A percentile compares a stretch with the other conserved stretches of the same genome.
These are phyloP conservation scores for Empidonax alnorum DNA, from an alignment of 2,113 vertebrate genomes.

Conservation along the genomic window DNA sequence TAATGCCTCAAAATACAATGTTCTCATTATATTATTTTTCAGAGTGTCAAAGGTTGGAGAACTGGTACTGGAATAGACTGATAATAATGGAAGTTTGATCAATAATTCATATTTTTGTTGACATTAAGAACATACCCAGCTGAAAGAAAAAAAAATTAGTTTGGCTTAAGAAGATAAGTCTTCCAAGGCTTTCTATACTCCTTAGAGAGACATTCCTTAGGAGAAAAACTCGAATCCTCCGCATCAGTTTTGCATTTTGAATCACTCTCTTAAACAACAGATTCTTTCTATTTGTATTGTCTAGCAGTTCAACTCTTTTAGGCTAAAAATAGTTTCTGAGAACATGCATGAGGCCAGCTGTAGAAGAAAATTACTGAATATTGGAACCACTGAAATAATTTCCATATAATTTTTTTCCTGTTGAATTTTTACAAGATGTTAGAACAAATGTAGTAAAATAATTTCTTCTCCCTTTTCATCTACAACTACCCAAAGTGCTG, in stretches of 20 bases:
- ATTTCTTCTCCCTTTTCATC: neutral
- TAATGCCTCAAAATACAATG: neutral
- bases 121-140: neutral
- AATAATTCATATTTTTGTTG: neutral
- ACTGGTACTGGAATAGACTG: neutral
- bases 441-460: neutral
- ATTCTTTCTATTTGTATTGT: neutral
- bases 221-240: neutral
- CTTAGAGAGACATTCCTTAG: neutral
- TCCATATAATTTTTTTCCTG: neutral
- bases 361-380: neutral
- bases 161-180: neutral
- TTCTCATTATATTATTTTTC: neutral
- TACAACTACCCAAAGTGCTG: neutral
- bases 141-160: neutral
- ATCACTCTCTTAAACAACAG: neutral
- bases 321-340: neutral
- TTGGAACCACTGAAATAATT: neutral
- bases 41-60: neutral
- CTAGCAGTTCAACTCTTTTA: neutral
- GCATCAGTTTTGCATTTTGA: neutral
- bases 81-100: neutral
- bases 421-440: fast-evolving
- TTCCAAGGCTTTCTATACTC: neutral
- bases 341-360: neutral